These are phyloP conservation scores for Drosophila pachea DNA, from an alignment of 1,140 invertebrate species.

Conservation along the genomic window DNA sequence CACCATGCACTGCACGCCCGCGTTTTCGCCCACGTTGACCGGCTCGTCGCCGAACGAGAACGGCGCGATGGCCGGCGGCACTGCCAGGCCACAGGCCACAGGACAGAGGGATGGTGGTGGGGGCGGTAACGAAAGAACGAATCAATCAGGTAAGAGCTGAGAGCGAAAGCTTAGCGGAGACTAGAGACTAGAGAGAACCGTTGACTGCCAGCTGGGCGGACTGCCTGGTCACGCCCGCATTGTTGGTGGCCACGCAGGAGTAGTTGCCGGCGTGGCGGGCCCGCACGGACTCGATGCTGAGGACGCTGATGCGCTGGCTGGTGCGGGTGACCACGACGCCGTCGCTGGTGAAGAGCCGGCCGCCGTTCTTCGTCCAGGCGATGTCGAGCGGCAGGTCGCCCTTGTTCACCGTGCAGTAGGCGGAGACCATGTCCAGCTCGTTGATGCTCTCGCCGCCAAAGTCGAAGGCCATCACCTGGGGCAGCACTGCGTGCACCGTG, in stretches of 20 bases:
- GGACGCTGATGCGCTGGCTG: conserved; percentile 83
- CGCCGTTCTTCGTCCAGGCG: conserved; percentile 82
- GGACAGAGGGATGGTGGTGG: neutral
- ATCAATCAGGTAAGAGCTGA: neutral
- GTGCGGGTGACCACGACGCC: conserved; percentile 81
- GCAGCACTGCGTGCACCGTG: conserved; percentile 81
- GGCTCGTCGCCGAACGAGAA: conserved; percentile 86
- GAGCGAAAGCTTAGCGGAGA: neutral
- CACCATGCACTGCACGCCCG: conserved; percentile 85
- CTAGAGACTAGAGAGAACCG: conserved; percentile 77
- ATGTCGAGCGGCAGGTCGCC: conserved; percentile 90
- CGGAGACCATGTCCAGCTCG: conserved; percentile 84
- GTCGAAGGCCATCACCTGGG: conserved; percentile 85
- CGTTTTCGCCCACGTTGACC: conserved; percentile 87
- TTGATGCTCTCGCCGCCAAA: conserved; percentile 86
- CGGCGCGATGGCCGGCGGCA: conserved; percentile 80
- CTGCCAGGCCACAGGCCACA: conserved; percentile 50
- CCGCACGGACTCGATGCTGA: conserved; percentile 84
- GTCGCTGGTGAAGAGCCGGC: conserved; percentile 73
- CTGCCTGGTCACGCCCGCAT: conserved; percentile 85
- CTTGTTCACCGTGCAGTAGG: conserved; percentile 90
- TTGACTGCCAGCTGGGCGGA: conserved; percentile 84
- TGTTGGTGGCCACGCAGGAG: conserved; percentile 87
- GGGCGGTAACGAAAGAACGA: conserved; percentile 24
- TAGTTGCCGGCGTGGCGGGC: conserved; percentile 85